Conservation (phyloP, 2,888 invertebrate species). For the Hydraecia micacea region DNA sequence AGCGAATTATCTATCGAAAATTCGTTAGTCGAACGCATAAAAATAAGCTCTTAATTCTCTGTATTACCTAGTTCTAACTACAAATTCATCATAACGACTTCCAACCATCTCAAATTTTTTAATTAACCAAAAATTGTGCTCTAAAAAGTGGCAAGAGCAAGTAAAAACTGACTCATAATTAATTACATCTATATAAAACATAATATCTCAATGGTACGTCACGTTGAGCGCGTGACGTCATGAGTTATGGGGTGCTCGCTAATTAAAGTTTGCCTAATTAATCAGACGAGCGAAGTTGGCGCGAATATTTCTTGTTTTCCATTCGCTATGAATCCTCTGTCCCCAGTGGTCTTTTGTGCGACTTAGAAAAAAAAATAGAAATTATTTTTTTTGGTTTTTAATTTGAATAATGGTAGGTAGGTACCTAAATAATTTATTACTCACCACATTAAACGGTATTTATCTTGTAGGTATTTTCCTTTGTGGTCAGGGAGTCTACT, state of each 20-base stretch:
- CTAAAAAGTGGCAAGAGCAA: not conserved
- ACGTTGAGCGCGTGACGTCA: slow-evolving; percentile 68
- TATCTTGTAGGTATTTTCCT: not conserved
- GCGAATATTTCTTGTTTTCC: slow-evolving; percentile 66
- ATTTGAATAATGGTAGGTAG: not conserved
- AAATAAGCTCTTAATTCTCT: not conserved
- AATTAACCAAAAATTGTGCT: not conserved
- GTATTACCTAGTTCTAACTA: not conserved
- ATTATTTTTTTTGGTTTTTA: not conserved
- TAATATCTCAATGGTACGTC: slow-evolving; percentile 62
- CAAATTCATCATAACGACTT: not conserved
- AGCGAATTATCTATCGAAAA: no score
- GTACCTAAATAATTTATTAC: not conserved
- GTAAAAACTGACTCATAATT: slow-evolving; percentile 38
- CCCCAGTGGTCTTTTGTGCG: slow-evolving; percentile 27
- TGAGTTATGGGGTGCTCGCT: slow-evolving; percentile 74
- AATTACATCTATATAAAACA: slow-evolving; percentile 50
- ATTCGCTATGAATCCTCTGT: slow-evolving; percentile 43
- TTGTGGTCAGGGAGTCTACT: not conserved
- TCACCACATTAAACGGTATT: not conserved
- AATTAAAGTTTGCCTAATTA: slow-evolving; percentile 83
- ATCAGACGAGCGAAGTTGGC: slow-evolving; percentile 71
- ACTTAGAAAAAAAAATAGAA: slow-evolving; percentile 24
- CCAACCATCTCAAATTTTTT: not conserved
- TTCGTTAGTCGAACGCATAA: no score